These are phyloP conservation scores for Oxygymnocypris stewartii DNA, from an alignment of 2,113 vertebrate species.

Conservation along the genomic window DNA sequence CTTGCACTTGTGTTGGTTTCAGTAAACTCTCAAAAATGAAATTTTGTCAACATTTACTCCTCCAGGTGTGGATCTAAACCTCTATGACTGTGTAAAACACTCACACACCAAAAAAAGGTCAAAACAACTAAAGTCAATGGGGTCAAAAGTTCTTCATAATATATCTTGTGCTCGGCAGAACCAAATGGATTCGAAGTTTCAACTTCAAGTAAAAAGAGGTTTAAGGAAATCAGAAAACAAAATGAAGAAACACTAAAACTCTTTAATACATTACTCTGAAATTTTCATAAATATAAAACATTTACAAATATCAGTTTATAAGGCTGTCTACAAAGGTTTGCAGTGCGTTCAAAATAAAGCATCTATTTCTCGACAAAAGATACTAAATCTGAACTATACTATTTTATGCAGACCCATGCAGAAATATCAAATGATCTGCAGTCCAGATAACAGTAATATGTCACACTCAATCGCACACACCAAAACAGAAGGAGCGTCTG, in stretches of 20 bases:
- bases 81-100: not conserved
- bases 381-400: not conserved
- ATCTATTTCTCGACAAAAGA: slow-evolving; percentile 3
- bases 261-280: slow-evolving; percentile 1
- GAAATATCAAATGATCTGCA: not conserved
- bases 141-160: not conserved
- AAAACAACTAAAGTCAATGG: not conserved
- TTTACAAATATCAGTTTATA: not conserved
- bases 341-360: slow-evolving; percentile 3
- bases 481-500: not conserved
- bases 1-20: not conserved
- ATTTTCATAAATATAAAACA: slow-evolving; percentile 22
- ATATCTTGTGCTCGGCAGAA: not conserved
- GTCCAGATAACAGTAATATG: slow-evolving; percentile 6
- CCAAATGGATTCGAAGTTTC: not conserved
- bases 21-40: not conserved
- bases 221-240: not conserved
- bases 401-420: not conserved
- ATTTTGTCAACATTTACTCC: not conserved
- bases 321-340: not conserved
- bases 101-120: not conserved
- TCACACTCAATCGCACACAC: not conserved
- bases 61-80: not conserved
- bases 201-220: not conserved
- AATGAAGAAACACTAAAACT: not conserved